Evolutionary conservation across 2,888 invertebrate species (phyloP), one percentile per base, ranked within the genome.

Genomic region (Drosophila kuntzei): DNA sequence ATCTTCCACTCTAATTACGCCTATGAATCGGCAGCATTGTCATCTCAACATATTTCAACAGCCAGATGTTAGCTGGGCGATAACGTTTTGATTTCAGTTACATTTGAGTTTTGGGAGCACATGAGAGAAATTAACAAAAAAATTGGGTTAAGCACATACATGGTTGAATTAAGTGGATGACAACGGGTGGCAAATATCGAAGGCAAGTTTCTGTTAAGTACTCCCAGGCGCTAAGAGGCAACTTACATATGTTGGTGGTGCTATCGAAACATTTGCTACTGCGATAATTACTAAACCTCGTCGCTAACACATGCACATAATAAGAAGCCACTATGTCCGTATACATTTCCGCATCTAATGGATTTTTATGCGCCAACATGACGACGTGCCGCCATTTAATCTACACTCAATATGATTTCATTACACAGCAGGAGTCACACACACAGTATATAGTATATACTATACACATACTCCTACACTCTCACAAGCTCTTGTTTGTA

Each of bases 391-490:
- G 82, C 75, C 87, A 80, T 87, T 85, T 81, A 87, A 87, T 80
- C 84, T 72, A 84, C 81, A 85, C 84, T 81, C 84, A 84, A 84
- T 87, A 84, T 81, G 84, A 83, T 83, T 83, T 83, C 73, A 78
- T 76, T 78, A 70, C 83, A 54, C 83, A 86, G 83, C 83, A 78
- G 82, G 82, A 82, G 49, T 46, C 41, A 39, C 51, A 59, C 37
- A 9, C 49, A 58, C 63, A 1, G 25, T 6, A 25, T 25, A 59
- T 39, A 47, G n/a, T 16, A 22, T 16, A 51, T 16, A 50, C 22
- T 16, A 50, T 16, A 34, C 41, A 51, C 18, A 39, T 7, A 16
- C 12, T 50, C 16, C 34, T 4, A 18, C 14, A 39, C 27, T 34
- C 41, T 32, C 20, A 55, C 53, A 62, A 49, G 43, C n/a, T 63